Base-by-base conservation (phyloP, 2,888 invertebrate genomes). In the Leptinotarsa peninsularis region DNA sequence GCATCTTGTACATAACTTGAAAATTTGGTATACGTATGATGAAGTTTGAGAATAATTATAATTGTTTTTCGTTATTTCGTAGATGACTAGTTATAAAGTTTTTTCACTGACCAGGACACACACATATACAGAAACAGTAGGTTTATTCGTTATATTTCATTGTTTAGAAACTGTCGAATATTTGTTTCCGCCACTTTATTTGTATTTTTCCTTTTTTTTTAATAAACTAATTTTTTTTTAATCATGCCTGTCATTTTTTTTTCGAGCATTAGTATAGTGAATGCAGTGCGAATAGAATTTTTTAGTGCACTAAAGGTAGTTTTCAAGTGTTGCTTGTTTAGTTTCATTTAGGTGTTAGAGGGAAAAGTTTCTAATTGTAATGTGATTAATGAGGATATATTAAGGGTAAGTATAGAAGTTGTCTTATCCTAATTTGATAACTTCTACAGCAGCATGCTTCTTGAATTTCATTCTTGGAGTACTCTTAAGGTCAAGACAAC, bases 1-100 rank as follows among this genome's bases (percentile, higher is more conserved):
- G 77, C 76, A 76, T 77, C 73, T 80, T 86, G 84, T 87, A 87
- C 79, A 88, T 86, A 87, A 82, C 79, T 76, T 83, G 79, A 83
- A 82, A 84, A 85, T 81, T 86, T 87, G 85, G 88, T 88, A 88
- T 88, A 88, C 88, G 88, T 88, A 88, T 83, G 87, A 88, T 88
- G 87, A 88, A 88, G 88, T 88, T 88, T 88, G 79, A 83, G 83
- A 88, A 87, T 86, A 86, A 85, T 87, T 86, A 86, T 87, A 85
- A 83, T 86, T 86, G 85, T 86, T 88, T 88, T 88, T 86, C 84
- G 87, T 87, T 88, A 85, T 83, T 80, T 72, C 76, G 77, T 81
- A 83, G 83, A 82, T 79, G 78, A 79, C 78, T 81, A 78, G 78
- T 79, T 75, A 72, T 56, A 69, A 66, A 81, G 78, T 80, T 80